A percentile compares a stretch with the other conserved stretches of the same genome.
phyloP scores from a whole-genome alignment of 2,797 vertebrate genomes.

The Bufotes viridis region DNA sequence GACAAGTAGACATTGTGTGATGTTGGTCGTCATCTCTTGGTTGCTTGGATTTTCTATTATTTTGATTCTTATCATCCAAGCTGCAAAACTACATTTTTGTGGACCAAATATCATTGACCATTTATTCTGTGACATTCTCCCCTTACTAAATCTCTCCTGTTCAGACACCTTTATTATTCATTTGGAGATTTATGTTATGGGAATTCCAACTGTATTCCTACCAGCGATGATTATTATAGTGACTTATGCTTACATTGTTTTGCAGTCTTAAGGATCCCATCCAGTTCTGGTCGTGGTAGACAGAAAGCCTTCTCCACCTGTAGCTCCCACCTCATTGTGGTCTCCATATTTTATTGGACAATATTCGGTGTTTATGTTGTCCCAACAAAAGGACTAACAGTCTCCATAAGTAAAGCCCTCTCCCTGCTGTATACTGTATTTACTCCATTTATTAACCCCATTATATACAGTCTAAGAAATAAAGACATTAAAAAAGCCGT shows the following conservation, averaged over 20 bases:
- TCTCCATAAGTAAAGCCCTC: not conserved
- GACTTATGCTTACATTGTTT: not conserved
- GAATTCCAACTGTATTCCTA: not conserved
- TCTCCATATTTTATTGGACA: not conserved
- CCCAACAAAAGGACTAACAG: not conserved
- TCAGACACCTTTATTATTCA: not conserved
- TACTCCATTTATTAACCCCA: not conserved
- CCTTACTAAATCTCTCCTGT: not conserved
- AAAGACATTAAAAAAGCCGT: not conserved
- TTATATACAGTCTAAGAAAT: too few relatives aligned
- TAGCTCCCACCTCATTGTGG: conserved; percentile 9
- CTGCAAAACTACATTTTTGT: not conserved
- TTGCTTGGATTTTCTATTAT: too few relatives aligned
- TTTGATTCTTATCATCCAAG: too few relatives aligned
- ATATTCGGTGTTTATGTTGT: not conserved
- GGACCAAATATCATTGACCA: not conserved
- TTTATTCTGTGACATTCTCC: not conserved
- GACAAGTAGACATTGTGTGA: too few relatives aligned
- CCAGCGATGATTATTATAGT: not conserved
- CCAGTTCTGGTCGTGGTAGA: not conserved
- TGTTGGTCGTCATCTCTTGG: too few relatives aligned
- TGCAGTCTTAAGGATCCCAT: not conserved
- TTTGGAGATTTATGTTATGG: not conserved
- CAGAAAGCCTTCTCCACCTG: conserved; percentile 9
- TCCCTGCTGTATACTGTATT: not conserved